Percentiles rank a stretch among this genome's conserved stretches.
phyloP scores from a whole-genome alignment of 2,797 vertebrate species.

The Catharus ustulatus region DNA sequence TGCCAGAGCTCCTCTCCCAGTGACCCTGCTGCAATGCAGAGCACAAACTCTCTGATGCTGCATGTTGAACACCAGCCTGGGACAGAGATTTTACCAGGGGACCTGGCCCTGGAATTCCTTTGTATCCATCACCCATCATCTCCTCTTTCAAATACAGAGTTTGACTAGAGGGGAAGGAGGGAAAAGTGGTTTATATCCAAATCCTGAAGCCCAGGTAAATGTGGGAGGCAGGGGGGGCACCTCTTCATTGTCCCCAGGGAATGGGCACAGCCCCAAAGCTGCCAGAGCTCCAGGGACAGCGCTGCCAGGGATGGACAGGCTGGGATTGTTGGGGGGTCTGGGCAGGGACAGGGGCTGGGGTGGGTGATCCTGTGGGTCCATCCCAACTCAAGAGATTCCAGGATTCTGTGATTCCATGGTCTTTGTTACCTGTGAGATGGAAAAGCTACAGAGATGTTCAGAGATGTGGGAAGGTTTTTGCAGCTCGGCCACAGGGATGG shows the following conservation, averaged over 20 bases:
- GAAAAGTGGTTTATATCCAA: neutral
- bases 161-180: neutral
- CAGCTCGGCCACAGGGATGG: neutral
- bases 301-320: neutral
- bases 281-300: neutral
- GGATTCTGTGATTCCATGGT: neutral
- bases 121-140: neutral
- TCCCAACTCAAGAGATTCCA: neutral
- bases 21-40: neutral
- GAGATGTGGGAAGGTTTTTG: neutral
- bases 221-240: neutral
- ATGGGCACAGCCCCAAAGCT: neutral
- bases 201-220: neutral
- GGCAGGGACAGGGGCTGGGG: fast-evolving
- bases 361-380: fast-evolving
- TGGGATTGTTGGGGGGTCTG: neutral
- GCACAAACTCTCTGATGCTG: neutral
- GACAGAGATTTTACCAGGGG: neutral
- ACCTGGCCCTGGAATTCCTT: neutral
- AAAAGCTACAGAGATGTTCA: fast-evolving
- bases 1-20: neutral
- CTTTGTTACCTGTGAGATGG: neutral
- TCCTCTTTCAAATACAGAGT: neutral
- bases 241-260: neutral
- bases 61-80: neutral